A percentile compares a stretch with the other conserved stretches of the same genome.
Evolutionary conservation across 2,797 vertebrate species (phyloP).

Genomic region (Brachyrhaphis roseni): DNA sequence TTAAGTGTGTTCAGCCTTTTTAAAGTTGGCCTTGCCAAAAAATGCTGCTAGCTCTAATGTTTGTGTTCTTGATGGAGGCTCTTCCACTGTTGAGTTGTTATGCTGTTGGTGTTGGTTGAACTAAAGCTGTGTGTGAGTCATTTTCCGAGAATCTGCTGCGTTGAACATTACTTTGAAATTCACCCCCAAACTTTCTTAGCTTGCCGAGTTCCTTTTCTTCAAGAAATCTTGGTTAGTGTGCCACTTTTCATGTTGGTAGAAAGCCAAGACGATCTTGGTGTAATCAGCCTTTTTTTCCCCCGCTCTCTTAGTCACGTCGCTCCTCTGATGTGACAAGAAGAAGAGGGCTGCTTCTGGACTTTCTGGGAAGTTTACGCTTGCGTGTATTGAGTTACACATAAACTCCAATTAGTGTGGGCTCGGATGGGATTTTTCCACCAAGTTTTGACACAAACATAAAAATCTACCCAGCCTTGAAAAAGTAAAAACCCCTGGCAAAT

Average conservation of each 20-base stretch:
- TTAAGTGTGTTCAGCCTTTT: background rate
- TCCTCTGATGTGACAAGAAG: conserved; percentile 18
- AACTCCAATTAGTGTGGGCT: conserved; percentile 41
- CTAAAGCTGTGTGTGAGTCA: background rate
- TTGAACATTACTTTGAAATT: background rate
- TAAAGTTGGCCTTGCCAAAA: background rate
- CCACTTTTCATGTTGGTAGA: background rate
- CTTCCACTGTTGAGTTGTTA: background rate
- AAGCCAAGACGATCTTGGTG: background rate
- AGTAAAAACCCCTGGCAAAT: conserved; percentile 13
- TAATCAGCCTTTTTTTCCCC: background rate
- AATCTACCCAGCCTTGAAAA: conserved; percentile 18
- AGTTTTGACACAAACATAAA: conserved; percentile 26
- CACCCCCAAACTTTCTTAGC: background rate
- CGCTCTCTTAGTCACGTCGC: conserved; percentile 8
- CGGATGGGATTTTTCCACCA: conserved; percentile 16
- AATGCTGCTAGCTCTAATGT: background rate
- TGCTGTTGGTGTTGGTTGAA: background rate
- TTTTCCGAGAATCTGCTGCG: background rate
- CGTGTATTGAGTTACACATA: conserved; percentile 6
- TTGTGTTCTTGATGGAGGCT: background rate
- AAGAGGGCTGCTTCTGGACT: conserved; percentile 8
- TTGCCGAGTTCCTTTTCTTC: background rate
- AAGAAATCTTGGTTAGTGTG: background rate
- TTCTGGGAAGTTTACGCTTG: conserved; percentile 17